Base-by-base conservation (phyloP, 2,888 invertebrate genomes). In the Autographa gamma region DNA sequence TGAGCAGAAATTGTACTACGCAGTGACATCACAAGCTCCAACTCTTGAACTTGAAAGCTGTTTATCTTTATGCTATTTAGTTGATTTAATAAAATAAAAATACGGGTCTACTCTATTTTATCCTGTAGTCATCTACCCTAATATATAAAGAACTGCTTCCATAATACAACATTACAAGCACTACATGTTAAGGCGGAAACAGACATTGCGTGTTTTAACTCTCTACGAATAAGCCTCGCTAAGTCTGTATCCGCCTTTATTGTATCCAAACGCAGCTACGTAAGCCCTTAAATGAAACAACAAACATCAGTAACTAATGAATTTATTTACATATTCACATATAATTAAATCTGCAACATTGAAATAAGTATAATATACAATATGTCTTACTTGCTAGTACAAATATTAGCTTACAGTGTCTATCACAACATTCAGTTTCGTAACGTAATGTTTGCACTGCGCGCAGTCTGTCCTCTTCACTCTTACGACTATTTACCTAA, bases 301-400 rank as follows among this genome's bases (percentile, higher is more conserved):
- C 69, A 67, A 56, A 67, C 56, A 62, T 69, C 86, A 87, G 92
- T 94, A 95, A 94, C 94, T 94, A 93, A 93, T 92, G 87, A 89
- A 89, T 95, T 93, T 95, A 95, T 95, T 94, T 95, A 95, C 95
- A 95, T 95, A 95, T 94, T 94, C 94, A 95, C 94, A 94, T 94
- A 91, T 85, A 91, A 86, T 91, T 86, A 89, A 91, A 88, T 93
- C 86, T 89, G 92, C 91, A 95, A 95, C 94, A 93, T 93, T 93
- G 86, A 94, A 93, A 92, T 93, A 93, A 89, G 85, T 91, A 85
- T 76, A 85, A 80, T 85, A 83, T 88, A 87, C 84, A 85, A 80
- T 86, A 86, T 89, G 82, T 86, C 89, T 91, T 90, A 92, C 5
- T 18, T 67, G 80, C 88, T 92, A 92, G 84, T 91, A 91, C 89